These are phyloP conservation scores for Meles meles DNA, from an alignment of 2,113 vertebrate genomes.

Conservation along the genomic window DNA sequence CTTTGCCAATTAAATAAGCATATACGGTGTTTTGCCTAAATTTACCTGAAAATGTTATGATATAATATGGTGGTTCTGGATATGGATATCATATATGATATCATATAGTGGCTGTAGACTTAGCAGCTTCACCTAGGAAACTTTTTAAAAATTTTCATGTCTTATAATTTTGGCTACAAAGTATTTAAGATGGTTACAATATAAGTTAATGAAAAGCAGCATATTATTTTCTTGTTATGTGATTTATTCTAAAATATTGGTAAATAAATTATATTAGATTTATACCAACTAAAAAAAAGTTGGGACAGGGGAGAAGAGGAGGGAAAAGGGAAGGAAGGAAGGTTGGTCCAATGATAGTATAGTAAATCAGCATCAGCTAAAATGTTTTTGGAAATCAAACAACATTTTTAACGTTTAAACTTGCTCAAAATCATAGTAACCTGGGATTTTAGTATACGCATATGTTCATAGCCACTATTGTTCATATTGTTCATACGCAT, in stretches of 20 bases:
- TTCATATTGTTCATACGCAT: no score
- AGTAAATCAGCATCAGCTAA: not conserved
- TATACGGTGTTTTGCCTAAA: not conserved
- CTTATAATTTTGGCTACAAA: not conserved
- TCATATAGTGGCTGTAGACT: not conserved
- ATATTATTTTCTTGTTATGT: not conserved
- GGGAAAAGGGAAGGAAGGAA: not conserved
- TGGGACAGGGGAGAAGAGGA: no score
- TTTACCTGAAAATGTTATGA: not conserved
- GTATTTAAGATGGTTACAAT: not conserved
- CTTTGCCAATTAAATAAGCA: not conserved
- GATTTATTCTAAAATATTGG: not conserved
- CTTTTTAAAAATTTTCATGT: not conserved
- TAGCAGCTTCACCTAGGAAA: not conserved
- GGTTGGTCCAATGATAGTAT: not conserved
- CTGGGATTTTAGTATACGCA: not conserved
- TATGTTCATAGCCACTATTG: not conserved
- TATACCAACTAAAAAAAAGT: not conserved
- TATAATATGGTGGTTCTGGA: not conserved
- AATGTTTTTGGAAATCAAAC: not conserved
- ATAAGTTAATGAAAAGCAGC: not conserved
- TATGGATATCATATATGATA: no score
- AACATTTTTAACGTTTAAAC: not conserved
- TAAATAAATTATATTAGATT: not conserved
- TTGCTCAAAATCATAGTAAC: not conserved